A percentile compares a stretch with the other conserved stretches of the same genome.
Evolutionary conservation across 2,797 vertebrate genomes (phyloP).

Genomic region (Thaleichthys pacificus): DNA sequence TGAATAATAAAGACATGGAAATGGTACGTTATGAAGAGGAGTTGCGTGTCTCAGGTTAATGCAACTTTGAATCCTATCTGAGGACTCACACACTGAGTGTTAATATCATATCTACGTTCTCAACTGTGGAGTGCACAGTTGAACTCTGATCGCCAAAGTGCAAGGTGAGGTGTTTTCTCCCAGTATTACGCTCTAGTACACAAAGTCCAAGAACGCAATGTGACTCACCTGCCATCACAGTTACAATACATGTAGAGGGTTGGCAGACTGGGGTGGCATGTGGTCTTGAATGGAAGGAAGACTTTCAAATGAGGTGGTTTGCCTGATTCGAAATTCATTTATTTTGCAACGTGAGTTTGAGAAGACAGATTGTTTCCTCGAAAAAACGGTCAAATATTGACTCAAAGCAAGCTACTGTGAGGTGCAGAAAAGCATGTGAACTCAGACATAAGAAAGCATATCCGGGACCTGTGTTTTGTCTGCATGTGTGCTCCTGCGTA

Average conservation of each 20-base stretch:
- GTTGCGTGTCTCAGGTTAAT: neutral
- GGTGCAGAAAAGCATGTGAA: neutral
- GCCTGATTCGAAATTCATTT: too few species aligned
- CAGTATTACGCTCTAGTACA: slow-evolving; percentile 58
- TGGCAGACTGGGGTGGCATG: slow-evolving; percentile 67
- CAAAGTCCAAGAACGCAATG: slow-evolving; percentile 62
- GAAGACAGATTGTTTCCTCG: neutral
- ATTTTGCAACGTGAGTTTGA: neutral
- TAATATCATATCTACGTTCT: slow-evolving; percentile 55
- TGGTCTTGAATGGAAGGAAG: slow-evolving; percentile 59
- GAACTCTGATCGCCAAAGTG: slow-evolving; percentile 36
- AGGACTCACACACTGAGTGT: slow-evolving; percentile 52
- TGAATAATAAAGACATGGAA: slow-evolving; percentile 70
- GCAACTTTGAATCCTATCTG: slow-evolving; percentile 39
- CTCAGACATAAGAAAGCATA: neutral
- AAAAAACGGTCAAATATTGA: neutral
- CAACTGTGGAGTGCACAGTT: slow-evolving; percentile 40
- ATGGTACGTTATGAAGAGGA: slow-evolving; percentile 14
- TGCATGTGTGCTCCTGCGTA: neutral
- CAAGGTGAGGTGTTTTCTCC: slow-evolving; percentile 33
- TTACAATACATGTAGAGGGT: slow-evolving; percentile 65
- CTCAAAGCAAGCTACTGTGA: neutral
- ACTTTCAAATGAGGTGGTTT: slow-evolving; percentile 53
- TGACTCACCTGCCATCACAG: slow-evolving; percentile 70
- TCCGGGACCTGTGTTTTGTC: neutral